Evolutionary conservation across 2,888 invertebrate species (phyloP), one percentile per base, ranked within the genome.

Genomic region (Cancer borealis): DNA sequence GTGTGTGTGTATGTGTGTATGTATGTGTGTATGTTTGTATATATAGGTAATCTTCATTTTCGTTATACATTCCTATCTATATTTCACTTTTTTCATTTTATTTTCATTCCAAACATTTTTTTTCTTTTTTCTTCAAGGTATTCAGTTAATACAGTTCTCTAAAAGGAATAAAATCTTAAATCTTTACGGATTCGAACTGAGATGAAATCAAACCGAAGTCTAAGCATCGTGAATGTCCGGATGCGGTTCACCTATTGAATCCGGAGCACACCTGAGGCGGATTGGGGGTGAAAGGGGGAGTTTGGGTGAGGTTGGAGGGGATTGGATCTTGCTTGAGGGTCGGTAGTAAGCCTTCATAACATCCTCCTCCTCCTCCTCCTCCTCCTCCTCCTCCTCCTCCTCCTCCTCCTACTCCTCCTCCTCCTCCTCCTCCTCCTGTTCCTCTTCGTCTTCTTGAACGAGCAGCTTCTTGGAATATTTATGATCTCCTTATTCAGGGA

Each of bases 221-320:
- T 3, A 66, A 66, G 66, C 66, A 17, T 66, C n/a, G 6, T n/a
- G 66, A 66, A n/a, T 66, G n/a, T n/a, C n/a, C 66, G 66, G n/a
- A 66, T n/a, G 66, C n/a, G n/a, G 66, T 14, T 66, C 66, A 66
- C n/a, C 66, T 66, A 66, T 66, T 66, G 66, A 66, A 66, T 66
- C n/a, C n/a, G 73, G 21, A n/a, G 54, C 4, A 66, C 17, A n/a
- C 4, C 17, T 4, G 66, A 79, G 79, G 79, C 4, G 79, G 30
- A 30, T 5, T 6, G 3, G 30, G 79, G 79, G 79, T 10, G 79
- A n/a, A 26, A 30, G 79, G 6, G 26, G 30, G 6, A 17, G n/a
- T 0, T 26, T 14, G 26, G 79, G 30, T 26, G 79, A 5, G 10
- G 30, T 26, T 12, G 79, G 79, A 30, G 79, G 12, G 26, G 79